Percentiles rank a stretch among this genome's conserved stretches.
These are phyloP conservation scores for Microtus ochrogaster DNA, from an alignment of 2,113 vertebrate species.

Conservation along the genomic window DNA sequence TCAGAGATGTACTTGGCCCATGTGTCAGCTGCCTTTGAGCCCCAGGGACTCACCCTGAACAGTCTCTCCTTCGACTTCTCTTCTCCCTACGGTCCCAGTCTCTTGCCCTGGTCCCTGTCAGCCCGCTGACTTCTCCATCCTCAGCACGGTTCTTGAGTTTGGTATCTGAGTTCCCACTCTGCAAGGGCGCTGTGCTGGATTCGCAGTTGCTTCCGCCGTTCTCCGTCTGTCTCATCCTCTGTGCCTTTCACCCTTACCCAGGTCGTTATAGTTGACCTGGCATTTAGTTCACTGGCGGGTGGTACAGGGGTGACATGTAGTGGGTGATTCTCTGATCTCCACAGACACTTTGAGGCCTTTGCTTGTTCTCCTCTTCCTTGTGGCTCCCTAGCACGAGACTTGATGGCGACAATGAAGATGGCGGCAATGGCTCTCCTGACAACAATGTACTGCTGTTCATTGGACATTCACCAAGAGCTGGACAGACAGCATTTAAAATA, in stretches of 20 bases:
- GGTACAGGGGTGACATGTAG: no score
- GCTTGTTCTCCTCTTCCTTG: neutral
- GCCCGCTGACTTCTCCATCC: neutral
- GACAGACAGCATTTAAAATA: neutral
- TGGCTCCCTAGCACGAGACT: neutral
- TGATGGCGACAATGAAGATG: rapidly evolving
- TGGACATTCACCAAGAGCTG: neutral
- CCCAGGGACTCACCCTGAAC: neutral
- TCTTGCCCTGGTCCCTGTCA: neutral
- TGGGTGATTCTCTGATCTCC: neutral
- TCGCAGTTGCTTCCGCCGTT: neutral
- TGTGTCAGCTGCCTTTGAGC: neutral
- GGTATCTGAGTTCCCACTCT: neutral
- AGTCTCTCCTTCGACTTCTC: neutral
- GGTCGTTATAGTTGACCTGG: neutral
- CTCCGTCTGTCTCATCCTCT: rapidly evolving
- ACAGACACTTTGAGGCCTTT: neutral
- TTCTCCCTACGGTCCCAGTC: neutral
- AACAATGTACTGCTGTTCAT: neutral
- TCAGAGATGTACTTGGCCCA: rapidly evolving
- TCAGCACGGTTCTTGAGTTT: neutral
- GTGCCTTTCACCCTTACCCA: neutral
- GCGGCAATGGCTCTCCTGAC: neutral
- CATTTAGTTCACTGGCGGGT: neutral
- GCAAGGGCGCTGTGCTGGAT: neutral